Evolutionary conservation across 53 echinoderm and acorn worm species (phyloP).

Genomic region (Patiria pectinifera): DNA sequence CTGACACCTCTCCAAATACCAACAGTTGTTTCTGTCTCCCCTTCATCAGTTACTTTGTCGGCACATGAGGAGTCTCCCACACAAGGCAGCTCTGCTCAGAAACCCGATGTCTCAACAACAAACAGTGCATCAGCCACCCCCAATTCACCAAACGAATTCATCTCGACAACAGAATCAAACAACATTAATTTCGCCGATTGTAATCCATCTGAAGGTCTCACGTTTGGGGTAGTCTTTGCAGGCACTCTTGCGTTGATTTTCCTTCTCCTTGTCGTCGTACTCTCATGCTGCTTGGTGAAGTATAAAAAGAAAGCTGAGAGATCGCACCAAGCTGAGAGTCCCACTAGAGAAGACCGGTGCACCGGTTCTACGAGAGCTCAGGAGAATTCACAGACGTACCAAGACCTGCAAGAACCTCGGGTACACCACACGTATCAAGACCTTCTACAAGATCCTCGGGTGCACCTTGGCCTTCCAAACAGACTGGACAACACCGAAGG

Average conservation of each 20-base stretch:
- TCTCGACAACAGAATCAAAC: too few relatives aligned
- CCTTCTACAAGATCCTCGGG: too few relatives aligned
- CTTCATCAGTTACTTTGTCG: constrained; percentile 10
- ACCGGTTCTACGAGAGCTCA: not conserved
- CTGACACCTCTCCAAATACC: constrained; percentile 14
- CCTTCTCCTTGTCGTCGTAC: not conserved
- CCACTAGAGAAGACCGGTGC: not conserved
- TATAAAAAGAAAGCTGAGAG: not conserved
- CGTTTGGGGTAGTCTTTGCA: not conserved
- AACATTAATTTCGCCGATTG: too few relatives aligned
- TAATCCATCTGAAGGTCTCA: not conserved
- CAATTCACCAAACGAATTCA: too few relatives aligned
- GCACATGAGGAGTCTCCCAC: too few relatives aligned
- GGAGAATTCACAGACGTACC: not conserved
- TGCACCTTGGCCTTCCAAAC: too few relatives aligned
- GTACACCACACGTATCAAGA: too few relatives aligned
- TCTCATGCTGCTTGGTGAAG: constrained; percentile 12
- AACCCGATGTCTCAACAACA: too few relatives aligned
- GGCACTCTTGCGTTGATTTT: not conserved
- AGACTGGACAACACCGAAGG: too few relatives aligned
- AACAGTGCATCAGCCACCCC: too few relatives aligned
- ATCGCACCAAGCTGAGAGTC: not conserved
- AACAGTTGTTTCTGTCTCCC: not conserved
- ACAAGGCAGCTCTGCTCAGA: too few relatives aligned
- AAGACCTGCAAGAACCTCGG: not conserved